These are phyloP conservation scores for Kuschelorhynchus macadamiae DNA, from an alignment of 2,888 invertebrate species.

Conservation along the genomic window DNA sequence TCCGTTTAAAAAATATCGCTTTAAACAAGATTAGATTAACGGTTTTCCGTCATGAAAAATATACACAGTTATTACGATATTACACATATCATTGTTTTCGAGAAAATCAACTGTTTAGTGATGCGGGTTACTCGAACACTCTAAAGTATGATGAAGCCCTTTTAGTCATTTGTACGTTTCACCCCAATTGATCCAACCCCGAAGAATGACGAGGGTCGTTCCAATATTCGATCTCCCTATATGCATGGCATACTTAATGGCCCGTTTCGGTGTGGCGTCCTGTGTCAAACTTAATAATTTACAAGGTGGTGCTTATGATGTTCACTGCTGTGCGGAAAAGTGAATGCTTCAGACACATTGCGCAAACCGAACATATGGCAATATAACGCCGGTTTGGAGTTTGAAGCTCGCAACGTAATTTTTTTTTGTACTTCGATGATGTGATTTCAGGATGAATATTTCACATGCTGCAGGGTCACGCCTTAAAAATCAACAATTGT, in stretches of 20 bases:
- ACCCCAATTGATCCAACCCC: conserved; percentile 18
- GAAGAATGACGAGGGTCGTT: conserved; percentile 21
- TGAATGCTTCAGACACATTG: conserved; percentile 15
- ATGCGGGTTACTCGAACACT: no score
- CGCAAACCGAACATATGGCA: conserved; percentile 24
- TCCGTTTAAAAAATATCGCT: no score
- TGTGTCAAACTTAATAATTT: conserved; percentile 33
- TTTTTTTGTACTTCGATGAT: no score
- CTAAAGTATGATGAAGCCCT: neutral
- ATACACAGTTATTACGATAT: no score
- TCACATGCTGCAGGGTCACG: no score
- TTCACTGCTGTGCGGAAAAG: conserved; percentile 13
- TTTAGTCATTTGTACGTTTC: neutral
- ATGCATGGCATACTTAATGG: conserved; percentile 29
- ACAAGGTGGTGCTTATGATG: conserved; percentile 31
- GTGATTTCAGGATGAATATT: no score
- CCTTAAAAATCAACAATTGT: no score
- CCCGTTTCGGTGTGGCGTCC: conserved; percentile 27
- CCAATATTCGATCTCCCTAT: conserved; percentile 16
- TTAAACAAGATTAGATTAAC: no score
- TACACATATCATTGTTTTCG: no score
- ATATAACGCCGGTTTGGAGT: conserved; percentile 3
- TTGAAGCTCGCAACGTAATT: no score
- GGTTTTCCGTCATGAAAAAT: no score
- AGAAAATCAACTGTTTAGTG: no score